Percentiles rank a stretch among this genome's conserved stretches.
Conservation (phyloP, 2,888 invertebrate genomes). For the Piscicola geometra region DNA sequence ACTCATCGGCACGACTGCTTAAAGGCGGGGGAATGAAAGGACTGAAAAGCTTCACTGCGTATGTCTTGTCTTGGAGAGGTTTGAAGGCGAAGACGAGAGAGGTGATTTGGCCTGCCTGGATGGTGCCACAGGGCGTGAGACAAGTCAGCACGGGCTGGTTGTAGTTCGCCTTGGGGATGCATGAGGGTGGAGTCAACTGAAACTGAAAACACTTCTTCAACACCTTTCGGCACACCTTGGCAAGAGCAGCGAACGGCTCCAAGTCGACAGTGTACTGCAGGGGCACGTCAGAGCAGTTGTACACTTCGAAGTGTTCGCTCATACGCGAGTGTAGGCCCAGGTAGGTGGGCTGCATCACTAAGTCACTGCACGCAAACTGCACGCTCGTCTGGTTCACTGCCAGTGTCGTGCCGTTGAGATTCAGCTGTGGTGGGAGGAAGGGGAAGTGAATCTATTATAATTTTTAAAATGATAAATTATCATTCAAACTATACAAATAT, state of each 20-base stretch:
- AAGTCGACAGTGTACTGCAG: neutral
- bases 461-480: no score
- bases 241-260: neutral
- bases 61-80: neutral
- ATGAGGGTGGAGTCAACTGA: neutral
- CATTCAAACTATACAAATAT: no score
- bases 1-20: no score
- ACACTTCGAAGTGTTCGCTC: neutral
- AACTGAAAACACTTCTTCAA: no score
- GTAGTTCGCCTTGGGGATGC: neutral
- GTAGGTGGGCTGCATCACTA: neutral
- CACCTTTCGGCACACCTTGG: neutral
- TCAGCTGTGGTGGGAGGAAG: neutral
- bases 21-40: no score
- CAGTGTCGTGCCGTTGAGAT: neutral
- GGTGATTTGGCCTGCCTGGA: neutral
- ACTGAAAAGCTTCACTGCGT: neutral
- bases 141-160: neutral
- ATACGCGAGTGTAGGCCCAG: neutral
- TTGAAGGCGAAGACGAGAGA: neutral
- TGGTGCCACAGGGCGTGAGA: neutral
- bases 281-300: constrained; percentile 7
- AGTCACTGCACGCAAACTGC: neutral
- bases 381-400: neutral
- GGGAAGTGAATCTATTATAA: no score